Conservation (phyloP, 2,888 invertebrate genomes). For the Agonum fuliginosum region DNA sequence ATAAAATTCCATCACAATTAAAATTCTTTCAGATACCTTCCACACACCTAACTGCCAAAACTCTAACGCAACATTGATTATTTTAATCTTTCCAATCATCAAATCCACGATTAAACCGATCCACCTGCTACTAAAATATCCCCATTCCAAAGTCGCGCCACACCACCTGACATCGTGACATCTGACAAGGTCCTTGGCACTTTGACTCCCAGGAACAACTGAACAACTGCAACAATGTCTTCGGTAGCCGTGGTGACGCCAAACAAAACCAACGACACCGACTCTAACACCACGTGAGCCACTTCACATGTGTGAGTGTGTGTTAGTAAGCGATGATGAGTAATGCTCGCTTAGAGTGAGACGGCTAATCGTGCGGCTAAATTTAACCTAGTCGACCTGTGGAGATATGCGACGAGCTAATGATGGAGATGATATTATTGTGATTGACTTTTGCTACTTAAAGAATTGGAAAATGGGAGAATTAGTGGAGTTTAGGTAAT, state of each 20-base stretch:
- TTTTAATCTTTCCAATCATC: too few species aligned
- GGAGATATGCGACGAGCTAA: not conserved
- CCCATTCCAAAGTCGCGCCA: not conserved
- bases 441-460: too few species aligned
- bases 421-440: not conserved
- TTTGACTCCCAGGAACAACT: not conserved
- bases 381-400: not conserved
- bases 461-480: too few species aligned
- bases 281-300: not conserved
- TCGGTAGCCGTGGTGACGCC: constrained; percentile 45
- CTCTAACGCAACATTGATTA: too few species aligned
- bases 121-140: too few species aligned
- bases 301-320: not conserved
- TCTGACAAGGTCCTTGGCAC: not conserved
- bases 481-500: too few species aligned
- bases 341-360: not conserved
- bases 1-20: too few species aligned
- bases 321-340: not conserved
- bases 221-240: constrained; percentile 39
- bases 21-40: too few species aligned
- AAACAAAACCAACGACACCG: constrained; percentile 8
- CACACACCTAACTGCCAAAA: too few species aligned
- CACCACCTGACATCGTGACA: too few species aligned
- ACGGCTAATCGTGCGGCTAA: not conserved
- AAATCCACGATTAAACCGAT: too few species aligned